These are phyloP conservation scores for Cryptomyrus ogoouensis DNA, from an alignment of 2,113 vertebrate species.

Conservation along the genomic window DNA sequence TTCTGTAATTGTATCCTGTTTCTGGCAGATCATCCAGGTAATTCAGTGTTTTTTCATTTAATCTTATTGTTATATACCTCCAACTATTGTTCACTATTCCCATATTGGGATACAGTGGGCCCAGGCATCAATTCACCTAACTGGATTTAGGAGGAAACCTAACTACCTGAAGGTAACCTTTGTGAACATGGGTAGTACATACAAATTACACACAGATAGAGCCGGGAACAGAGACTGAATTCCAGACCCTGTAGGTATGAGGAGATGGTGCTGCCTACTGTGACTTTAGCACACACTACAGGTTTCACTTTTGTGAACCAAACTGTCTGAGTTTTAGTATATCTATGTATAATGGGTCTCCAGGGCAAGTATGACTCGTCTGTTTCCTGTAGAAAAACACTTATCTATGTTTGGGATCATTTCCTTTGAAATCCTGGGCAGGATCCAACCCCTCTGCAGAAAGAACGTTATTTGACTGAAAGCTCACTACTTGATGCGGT, in stretches of 20 bases:
- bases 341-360: neutral
- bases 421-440: neutral
- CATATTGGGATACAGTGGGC: neutral
- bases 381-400: neutral
- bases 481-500: neutral
- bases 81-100: neutral
- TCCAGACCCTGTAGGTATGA: neutral
- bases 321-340: neutral
- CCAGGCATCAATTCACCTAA: neutral
- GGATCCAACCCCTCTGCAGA: neutral
- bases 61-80: neutral
- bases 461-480: neutral
- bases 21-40: neutral
- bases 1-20: neutral
- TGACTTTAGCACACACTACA: neutral
- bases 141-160: neutral
- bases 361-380: neutral
- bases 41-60: neutral
- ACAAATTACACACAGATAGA: neutral
- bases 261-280: neutral
- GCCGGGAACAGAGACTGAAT: neutral
- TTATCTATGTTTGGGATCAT: neutral
- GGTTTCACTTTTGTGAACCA: neutral
- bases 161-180: neutral
- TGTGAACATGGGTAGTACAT: neutral